phyloP scores from a whole-genome alignment of 2,797 vertebrate genomes.

The Denticeps clupeoides region DNA sequence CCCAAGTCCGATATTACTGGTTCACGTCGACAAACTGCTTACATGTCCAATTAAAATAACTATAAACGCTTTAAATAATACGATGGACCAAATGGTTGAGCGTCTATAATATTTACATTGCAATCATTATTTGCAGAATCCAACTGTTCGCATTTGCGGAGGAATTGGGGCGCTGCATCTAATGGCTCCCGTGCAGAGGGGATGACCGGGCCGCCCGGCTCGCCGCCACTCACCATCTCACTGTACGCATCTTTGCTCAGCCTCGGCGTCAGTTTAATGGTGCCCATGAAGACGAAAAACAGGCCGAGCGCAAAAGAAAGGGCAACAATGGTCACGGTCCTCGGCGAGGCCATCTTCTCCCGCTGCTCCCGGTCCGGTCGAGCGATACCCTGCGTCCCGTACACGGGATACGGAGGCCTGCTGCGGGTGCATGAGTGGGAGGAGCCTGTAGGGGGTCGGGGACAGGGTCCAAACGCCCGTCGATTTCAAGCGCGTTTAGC shows the following conservation, averaged over 20 bases:
- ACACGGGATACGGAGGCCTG: constrained; percentile 1
- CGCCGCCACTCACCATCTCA: constrained; percentile 94
- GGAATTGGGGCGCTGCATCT: no score
- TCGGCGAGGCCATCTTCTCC: constrained; percentile 78
- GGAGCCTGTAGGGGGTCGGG: constrained; percentile 42
- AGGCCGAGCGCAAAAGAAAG: constrained; percentile 88
- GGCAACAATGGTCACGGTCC: constrained; percentile 86
- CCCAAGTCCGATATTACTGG: constrained; percentile 5
- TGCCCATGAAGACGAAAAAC: constrained; percentile 98
- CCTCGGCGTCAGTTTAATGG: constrained; percentile 89
- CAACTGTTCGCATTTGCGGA: no score
- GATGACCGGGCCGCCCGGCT: no score
- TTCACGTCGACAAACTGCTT: constrained; percentile 3
- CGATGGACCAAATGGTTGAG: no score
- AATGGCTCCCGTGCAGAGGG: no score
- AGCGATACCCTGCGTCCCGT: constrained; percentile 9
- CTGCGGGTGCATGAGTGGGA: constrained; percentile 16
- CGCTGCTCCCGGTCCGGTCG: constrained; percentile 7
- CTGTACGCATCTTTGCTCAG: constrained; percentile 93
- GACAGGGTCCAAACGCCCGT: constrained; percentile 7
- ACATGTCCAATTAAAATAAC: no score
- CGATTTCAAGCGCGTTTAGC: no score
- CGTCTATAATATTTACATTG: no score
- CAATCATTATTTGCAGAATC: no score
- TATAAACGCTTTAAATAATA: no score